Evolutionary conservation across 2,113 vertebrate species (phyloP).

Genomic region (Crotalus tigris): DNA sequence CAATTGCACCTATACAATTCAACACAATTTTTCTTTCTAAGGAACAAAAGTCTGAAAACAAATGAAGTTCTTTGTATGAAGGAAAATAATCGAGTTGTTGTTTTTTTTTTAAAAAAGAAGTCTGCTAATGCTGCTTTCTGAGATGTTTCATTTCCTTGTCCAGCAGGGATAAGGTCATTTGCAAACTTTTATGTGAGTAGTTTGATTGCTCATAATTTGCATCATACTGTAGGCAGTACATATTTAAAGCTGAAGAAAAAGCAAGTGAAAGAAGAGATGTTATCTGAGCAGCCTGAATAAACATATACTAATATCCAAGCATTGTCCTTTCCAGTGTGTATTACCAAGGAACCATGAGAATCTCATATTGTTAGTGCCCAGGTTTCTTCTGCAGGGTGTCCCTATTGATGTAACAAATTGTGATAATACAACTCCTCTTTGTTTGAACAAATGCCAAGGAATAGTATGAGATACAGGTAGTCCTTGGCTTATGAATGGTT

Average conservation of each 20-base stretch:
- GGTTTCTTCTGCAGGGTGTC: neutral
- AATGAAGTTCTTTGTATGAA: neutral
- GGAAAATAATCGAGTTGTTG: neutral
- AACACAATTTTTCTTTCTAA: neutral
- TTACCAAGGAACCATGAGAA: neutral
- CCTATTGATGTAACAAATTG: neutral
- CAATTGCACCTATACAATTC: neutral
- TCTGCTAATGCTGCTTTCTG: neutral
- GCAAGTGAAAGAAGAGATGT: neutral
- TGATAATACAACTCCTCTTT: neutral
- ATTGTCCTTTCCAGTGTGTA: neutral
- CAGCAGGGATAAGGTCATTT: neutral
- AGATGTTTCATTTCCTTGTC: neutral
- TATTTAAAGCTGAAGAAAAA: neutral
- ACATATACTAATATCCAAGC: neutral
- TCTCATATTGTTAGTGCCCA: neutral
- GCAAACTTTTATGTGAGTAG: neutral
- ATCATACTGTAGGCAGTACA: neutral
- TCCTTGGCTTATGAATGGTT: neutral
- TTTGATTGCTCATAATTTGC: neutral
- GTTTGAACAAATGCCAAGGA: neutral
- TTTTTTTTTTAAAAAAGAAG: neutral
- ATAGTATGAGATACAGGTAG: neutral
- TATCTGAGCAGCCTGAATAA: neutral
- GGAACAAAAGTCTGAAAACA: neutral